Base-by-base conservation (phyloP, 2,888 invertebrate species). In the Macrosiphum euphorbiae region DNA sequence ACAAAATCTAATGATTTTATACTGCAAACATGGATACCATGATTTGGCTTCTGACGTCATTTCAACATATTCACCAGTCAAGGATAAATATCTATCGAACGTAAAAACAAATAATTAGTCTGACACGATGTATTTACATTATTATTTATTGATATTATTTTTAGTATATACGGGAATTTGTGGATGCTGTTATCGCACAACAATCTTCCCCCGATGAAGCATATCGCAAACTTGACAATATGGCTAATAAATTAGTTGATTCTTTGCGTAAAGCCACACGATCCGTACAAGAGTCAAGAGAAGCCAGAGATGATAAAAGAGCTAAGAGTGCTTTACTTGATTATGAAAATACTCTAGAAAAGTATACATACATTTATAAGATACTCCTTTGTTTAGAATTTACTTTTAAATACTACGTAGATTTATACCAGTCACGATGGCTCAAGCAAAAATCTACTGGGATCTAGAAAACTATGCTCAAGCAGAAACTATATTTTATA, bases 361-460 rank as follows among this genome's bases (percentile, higher is more conserved):
- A 96, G 96, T 97, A 95, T 58, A 3, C 10, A 28, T 52, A 52
- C 26, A 47, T 50, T 61, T 55, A 1, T 88, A 52, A 67, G n/a
- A 26, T 88, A 55, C 52, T 7, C 1, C 35, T 7, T 28, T 61
- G 20, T 87, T 89, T 58, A 58, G 26, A 85, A 61, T 86, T 61
- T 35, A 91, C 4, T 20, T 13, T 26, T 94, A 55, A 50, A 50
- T 50, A 26, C 1, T 52, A 20, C 41, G 20, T 84, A 89, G 90
- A 85, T 95, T 99, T 95, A 97, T 99, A 94, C 99, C 99, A 0
- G 99, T 99, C 1, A 97, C 99, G n/a, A 99, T 99, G 99, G 99
- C 99, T 0, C 99, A 99, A 96, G 99, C 99, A 1, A 99, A 99
- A 96, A 98, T 99, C 95, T 99, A 98, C 95, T 99, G 99, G 99